Percentiles rank a stretch among this genome's conserved stretches.
Conservation (phyloP, 2,888 invertebrate species). For the Pachycephus smyrnensis region DNA sequence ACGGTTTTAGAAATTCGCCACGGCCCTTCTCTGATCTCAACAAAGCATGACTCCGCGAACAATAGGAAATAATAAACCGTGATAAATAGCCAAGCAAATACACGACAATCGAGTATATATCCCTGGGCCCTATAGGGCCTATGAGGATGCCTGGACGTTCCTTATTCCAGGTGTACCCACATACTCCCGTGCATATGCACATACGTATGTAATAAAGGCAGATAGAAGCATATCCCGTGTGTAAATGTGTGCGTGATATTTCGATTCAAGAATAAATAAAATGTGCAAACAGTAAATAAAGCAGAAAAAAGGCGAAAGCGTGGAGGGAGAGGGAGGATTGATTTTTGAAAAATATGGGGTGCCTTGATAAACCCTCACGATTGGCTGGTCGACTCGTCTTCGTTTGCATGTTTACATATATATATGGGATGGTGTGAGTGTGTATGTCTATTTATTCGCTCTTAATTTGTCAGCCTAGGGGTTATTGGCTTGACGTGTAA, state of each 20-base stretch:
- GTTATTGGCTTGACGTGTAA: slow-evolving; percentile 12
- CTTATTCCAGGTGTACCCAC: slow-evolving; percentile 48
- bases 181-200: background rate
- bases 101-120: slow-evolving; percentile 45
- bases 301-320: slow-evolving; percentile 4
- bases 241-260: background rate
- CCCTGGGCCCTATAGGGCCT: background rate
- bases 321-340: slow-evolving; percentile 7
- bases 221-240: background rate
- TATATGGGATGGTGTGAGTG: slow-evolving; percentile 34
- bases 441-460: slow-evolving; percentile 25
- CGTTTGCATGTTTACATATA: background rate
- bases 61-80: slow-evolving; percentile 68
- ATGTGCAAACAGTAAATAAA: slow-evolving; percentile 47
- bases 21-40: slow-evolving; percentile 51
- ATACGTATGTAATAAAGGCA: background rate
- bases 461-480: slow-evolving; percentile 21
- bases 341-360: background rate
- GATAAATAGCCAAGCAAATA: slow-evolving; percentile 66
- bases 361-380: background rate
- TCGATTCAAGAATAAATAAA: slow-evolving; percentile 53
- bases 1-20: slow-evolving; percentile 59
- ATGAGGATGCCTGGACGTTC: slow-evolving; percentile 24
- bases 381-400: background rate
- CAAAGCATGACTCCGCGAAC: slow-evolving; percentile 61